These are phyloP conservation scores for Tetraneura akinire DNA, from an alignment of 1,140 invertebrate genomes.

Conservation along the genomic window DNA sequence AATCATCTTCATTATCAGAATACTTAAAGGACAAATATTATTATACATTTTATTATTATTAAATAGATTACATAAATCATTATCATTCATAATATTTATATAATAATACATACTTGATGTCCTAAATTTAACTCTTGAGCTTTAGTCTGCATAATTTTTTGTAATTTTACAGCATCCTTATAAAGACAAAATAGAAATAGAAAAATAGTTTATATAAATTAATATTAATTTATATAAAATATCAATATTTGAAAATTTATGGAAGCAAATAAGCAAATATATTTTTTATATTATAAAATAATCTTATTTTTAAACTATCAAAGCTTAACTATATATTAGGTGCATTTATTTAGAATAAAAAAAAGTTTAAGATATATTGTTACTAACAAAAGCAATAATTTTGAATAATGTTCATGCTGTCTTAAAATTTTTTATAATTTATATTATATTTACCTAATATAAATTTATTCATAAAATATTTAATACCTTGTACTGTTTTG, in stretches of 20 bases:
- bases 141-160: slow-evolving; percentile 81
- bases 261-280: too few relatives aligned
- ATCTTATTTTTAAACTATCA: too few relatives aligned
- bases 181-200: slow-evolving; percentile 56
- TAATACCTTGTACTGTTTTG: slow-evolving; percentile 79
- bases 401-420: too few relatives aligned
- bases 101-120: slow-evolving; percentile 63
- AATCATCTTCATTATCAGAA: slow-evolving; percentile 57
- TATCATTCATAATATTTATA: too few relatives aligned
- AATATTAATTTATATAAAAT: not conserved
- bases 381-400: too few relatives aligned
- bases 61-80: too few relatives aligned
- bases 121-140: slow-evolving; percentile 76
- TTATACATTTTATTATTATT: not conserved
- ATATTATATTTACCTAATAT: too few relatives aligned
- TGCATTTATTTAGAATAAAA: too few relatives aligned
- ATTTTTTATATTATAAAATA: too few relatives aligned
- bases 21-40: slow-evolving; percentile 54
- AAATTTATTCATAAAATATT: not conserved
- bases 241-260: not conserved
- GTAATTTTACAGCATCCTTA: slow-evolving; percentile 76
- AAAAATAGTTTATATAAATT: not conserved
- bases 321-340: too few relatives aligned
- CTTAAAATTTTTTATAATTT: too few relatives aligned
- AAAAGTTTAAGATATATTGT: too few relatives aligned